phyloP scores from a whole-genome alignment of 1,140 invertebrate species.

The Papilio xuthus region DNA sequence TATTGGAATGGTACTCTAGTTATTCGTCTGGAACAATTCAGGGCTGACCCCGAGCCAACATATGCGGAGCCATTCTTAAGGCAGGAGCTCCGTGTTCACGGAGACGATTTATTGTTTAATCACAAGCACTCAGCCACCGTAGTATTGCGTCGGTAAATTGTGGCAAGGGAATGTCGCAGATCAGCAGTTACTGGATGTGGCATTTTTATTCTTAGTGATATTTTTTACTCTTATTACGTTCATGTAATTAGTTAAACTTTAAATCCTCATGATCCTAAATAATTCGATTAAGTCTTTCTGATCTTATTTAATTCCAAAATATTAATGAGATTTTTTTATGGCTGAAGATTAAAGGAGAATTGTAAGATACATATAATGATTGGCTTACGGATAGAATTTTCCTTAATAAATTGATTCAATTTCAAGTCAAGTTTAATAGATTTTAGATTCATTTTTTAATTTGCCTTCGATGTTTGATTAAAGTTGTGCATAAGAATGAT shows the following conservation, averaged over 20 bases:
- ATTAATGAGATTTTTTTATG: too few species aligned
- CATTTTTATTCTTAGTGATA: constrained; percentile 14
- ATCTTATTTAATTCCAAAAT: too few species aligned
- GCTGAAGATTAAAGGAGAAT: too few species aligned
- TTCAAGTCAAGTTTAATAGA: too few species aligned
- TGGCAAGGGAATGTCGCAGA: constrained; percentile 58
- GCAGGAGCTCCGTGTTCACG: constrained; percentile 45
- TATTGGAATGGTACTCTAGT: constrained; percentile 36
- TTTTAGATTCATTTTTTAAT: too few species aligned
- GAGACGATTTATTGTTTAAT: constrained; percentile 78
- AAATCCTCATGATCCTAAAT: too few species aligned
- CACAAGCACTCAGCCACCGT: constrained; percentile 73
- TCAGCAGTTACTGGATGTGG: constrained; percentile 48
- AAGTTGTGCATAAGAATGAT: too few species aligned
- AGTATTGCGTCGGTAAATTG: constrained; percentile 78
- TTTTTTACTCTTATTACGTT: background rate
- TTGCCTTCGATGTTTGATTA: too few species aligned
- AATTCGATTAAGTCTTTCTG: too few species aligned
- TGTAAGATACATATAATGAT: too few species aligned
- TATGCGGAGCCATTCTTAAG: constrained; percentile 52
- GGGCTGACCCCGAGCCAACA: constrained; percentile 51
- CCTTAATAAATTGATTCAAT: too few species aligned
- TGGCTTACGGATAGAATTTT: too few species aligned
- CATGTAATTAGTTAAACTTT: background rate
- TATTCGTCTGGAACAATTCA: constrained; percentile 45